Percentiles rank a stretch among this genome's conserved stretches.
Evolutionary conservation across 2,113 vertebrate genomes (phyloP).

Genomic region (Coryphaenoides rupestris): DNA sequence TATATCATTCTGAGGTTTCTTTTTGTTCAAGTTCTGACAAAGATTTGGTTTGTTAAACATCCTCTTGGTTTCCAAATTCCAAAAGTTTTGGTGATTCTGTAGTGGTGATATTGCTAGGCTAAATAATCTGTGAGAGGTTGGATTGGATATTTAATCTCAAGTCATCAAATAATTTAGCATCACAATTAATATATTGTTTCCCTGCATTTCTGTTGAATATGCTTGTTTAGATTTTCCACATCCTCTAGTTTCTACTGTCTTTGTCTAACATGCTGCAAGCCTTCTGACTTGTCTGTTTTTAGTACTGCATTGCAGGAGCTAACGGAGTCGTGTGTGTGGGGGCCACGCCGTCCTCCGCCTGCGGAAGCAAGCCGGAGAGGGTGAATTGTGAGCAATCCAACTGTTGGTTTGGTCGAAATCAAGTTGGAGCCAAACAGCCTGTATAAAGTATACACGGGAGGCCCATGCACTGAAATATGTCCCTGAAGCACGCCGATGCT

Average conservation of each 20-base stretch:
- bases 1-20: too few species aligned
- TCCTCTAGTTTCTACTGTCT: not conserved
- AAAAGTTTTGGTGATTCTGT: too few species aligned
- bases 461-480: constrained; percentile 20
- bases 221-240: too few species aligned
- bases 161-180: too few species aligned
- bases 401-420: constrained; percentile 49
- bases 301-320: constrained; percentile 66
- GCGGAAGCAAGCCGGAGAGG: constrained; percentile 52
- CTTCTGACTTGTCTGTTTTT: constrained; percentile 58
- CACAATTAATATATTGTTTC: too few species aligned
- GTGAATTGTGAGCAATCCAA: constrained; percentile 57
- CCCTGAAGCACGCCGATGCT: constrained; percentile 23
- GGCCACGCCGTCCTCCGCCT: constrained; percentile 2
- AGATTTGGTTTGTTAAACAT: too few species aligned
- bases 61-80: too few species aligned
- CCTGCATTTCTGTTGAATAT: too few species aligned
- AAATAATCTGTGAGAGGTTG: too few species aligned
- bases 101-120: too few species aligned
- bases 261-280: constrained; percentile 51
- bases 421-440: constrained; percentile 42
- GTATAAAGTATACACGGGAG: constrained; percentile 39
- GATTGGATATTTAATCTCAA: too few species aligned
- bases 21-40: too few species aligned
- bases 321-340: constrained; percentile 53